Evolutionary conservation across 2,797 vertebrate genomes (phyloP), one percentile per base, ranked within the genome.

Genomic region (Poeciliopsis turneri): DNA sequence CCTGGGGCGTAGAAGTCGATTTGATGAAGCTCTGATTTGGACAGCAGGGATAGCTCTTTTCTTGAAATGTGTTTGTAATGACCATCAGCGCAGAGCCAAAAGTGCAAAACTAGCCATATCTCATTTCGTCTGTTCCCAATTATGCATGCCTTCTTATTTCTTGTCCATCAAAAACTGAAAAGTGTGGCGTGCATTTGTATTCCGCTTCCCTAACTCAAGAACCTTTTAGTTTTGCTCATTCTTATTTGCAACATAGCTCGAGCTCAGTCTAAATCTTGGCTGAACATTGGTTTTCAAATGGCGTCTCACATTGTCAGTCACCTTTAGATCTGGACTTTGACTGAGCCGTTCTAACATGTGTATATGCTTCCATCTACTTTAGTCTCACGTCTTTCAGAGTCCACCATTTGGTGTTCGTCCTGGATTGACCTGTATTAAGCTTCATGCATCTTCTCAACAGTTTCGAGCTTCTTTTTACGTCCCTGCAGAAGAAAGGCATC

Each of bases 1-100:
- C 80, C 88, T 93, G 91, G 85, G 80, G 36, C 51, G 81, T 33
- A 81, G 81, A 78, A 68, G 16, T 79, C 81, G 64, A 70, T 72
- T 28, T 74, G 36, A 76, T 36, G 80, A 59, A 72, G 51, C 33
- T 71, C 53, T 53, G 68, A 81, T 47, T 76, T 8, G 15, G 43
- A 61, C 36, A 18, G 20, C 13, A 51, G 41, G 0, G 20, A 77
- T 2, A 0, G 0, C 11, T 77, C 66, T 72, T 70, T 46, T 12
- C 45, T 45, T 70, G 3, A 70, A 45, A 70, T 70, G n/a, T 28
- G 45, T 45, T 41, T n/a, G 41, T 8, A 69, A n/a, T 69, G 25
- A 69, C 11, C 33, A 10, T n/a, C 36, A 33, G 8, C 36, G 59
- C 2, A 69, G 20, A 28, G 41, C 23, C 41, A 28, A 45, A 45